Conservation (phyloP, 2,113 vertebrate species). For the Shinisaurus crocodilurus region DNA sequence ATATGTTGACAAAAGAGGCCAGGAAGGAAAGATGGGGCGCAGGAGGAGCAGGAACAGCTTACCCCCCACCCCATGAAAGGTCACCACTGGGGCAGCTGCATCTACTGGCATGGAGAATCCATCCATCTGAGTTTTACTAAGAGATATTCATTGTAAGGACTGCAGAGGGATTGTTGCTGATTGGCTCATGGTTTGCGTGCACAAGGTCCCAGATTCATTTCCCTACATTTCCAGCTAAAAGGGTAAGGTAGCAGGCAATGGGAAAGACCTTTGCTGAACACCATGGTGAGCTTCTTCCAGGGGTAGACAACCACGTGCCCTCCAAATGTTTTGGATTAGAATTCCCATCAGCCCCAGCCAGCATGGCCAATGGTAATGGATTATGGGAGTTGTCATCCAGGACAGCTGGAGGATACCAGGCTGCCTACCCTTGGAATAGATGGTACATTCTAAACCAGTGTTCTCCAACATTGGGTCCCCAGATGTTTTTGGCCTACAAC, state of each 20-base stretch:
- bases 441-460: too few species aligned
- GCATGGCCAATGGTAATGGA: too few species aligned
- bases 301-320: not conserved
- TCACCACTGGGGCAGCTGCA: not conserved
- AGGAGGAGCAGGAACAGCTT: not conserved
- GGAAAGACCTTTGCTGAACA: not conserved
- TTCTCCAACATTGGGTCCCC: too few species aligned
- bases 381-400: not conserved
- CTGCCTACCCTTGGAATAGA: too few species aligned
- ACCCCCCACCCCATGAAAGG: not conserved
- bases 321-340: not conserved
- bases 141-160: slow-evolving; percentile 8
- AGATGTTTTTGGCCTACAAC: too few species aligned
- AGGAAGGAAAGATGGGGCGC: not conserved
- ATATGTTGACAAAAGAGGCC: not conserved
- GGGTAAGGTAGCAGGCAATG: not conserved
- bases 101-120: not conserved
- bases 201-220: not conserved
- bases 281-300: not conserved
- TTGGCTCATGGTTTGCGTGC: not conserved
- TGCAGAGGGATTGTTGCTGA: not conserved
- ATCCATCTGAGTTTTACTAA: not conserved
- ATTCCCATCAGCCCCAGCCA: not conserved
- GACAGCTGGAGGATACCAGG: not conserved
- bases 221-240: not conserved